Percentiles rank a stretch among this genome's conserved stretches.
Conservation (phyloP, 2,888 invertebrate species). For the Listrodromus nycthemerus region DNA sequence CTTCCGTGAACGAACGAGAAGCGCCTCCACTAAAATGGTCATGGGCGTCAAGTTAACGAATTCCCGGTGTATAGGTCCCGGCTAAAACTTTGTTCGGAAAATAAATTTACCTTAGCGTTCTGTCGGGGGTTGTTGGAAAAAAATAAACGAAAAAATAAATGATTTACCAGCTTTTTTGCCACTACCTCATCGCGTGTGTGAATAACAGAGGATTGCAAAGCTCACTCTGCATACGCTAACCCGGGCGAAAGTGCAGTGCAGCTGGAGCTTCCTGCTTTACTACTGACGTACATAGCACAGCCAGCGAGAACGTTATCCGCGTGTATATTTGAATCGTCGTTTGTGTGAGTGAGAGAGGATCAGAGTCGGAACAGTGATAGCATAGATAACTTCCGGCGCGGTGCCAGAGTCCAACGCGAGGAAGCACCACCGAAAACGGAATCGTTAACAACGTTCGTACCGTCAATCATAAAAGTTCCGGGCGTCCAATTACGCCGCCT, state of each 20-base stretch:
- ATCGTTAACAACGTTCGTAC: slow-evolving; percentile 62
- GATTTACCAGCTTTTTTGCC: not conserved
- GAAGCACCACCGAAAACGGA: slow-evolving; percentile 62
- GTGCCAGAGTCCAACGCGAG: slow-evolving; percentile 44
- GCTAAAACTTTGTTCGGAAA: slow-evolving; percentile 1
- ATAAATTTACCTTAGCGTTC: not conserved
- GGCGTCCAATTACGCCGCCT: slow-evolving; percentile 62
- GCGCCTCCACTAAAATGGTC: not conserved
- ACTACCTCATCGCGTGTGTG: slow-evolving; percentile 3
- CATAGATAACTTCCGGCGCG: slow-evolving; percentile 57
- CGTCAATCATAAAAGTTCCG: slow-evolving; percentile 63
- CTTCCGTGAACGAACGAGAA: not conserved
- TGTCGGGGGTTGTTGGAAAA: not conserved
- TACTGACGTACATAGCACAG: slow-evolving; percentile 5
- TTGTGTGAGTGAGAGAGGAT: slow-evolving; percentile 22
- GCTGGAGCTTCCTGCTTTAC: slow-evolving; percentile 21
- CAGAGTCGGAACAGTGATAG: slow-evolving; percentile 46
- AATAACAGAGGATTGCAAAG: slow-evolving; percentile 29
- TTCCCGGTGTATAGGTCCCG: not conserved
- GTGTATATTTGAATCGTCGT: not conserved
- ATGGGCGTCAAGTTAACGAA: not conserved
- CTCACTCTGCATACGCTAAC: slow-evolving; percentile 11
- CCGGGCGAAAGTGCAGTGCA: slow-evolving; percentile 5
- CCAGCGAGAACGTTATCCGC: not conserved
- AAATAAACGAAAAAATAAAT: not conserved